Evolutionary conservation across 2,113 vertebrate genomes (phyloP).

Genomic region (Ploceus nigricollis): DNA sequence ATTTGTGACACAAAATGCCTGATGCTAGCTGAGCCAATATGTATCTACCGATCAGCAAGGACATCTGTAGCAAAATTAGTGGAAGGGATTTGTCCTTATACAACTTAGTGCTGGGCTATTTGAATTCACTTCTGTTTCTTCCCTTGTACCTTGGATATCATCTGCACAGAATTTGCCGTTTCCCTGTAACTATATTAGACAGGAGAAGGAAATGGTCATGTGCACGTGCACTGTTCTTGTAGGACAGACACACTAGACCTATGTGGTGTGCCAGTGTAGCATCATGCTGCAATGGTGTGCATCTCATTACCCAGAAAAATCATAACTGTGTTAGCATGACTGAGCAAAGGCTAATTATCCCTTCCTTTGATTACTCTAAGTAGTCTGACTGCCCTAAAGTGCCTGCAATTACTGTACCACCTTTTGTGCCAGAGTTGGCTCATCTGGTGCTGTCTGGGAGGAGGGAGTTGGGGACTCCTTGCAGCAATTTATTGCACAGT

Average conservation of each 20-base stretch:
- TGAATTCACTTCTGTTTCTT: not conserved
- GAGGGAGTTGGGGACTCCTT: not conserved
- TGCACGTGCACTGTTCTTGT: not conserved
- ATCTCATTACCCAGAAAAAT: constrained; percentile 1
- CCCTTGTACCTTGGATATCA: not conserved
- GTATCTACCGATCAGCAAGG: not conserved
- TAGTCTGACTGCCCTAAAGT: not conserved
- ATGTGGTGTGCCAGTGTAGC: not conserved
- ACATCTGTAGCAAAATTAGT: not conserved
- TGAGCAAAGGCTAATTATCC: constrained; percentile 26
- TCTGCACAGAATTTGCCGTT: not conserved
- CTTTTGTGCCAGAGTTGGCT: not conserved
- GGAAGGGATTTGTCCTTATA: not conserved
- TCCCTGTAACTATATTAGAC: not conserved
- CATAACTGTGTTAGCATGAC: not conserved
- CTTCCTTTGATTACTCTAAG: constrained; percentile 20
- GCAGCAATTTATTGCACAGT: not conserved
- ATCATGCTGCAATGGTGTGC: not conserved
- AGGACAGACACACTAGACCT: not conserved
- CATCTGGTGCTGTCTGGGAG: not conserved
- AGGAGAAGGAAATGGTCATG: not conserved
- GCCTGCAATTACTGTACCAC: not conserved
- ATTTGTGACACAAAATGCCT: not conserved
- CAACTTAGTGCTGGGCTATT: not conserved
- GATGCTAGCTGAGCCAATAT: not conserved